A percentile compares a stretch with the other conserved stretches of the same genome.
Evolutionary conservation across 2,888 invertebrate genomes (phyloP).

Genomic region (Andricus curvator): DNA sequence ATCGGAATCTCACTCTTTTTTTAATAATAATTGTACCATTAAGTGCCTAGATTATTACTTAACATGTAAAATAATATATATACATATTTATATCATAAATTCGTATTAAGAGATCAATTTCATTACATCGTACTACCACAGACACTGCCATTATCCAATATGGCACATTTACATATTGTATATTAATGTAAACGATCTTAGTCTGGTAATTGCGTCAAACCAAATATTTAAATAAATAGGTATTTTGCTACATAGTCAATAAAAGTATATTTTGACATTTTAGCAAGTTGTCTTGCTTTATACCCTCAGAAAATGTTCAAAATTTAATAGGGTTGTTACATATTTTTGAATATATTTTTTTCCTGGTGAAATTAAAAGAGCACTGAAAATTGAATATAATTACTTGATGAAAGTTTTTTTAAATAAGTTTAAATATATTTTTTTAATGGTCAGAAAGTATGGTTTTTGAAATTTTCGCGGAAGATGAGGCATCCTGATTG

Average conservation of each 20-base stretch:
- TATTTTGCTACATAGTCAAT: conserved; percentile 77
- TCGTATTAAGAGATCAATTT: conserved; percentile 66
- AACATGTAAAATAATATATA: conserved; percentile 72
- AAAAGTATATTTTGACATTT: conserved; percentile 70
- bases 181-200: conserved; percentile 73
- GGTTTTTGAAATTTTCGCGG: too few species aligned
- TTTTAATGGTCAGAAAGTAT: too few species aligned
- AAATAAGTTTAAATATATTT: too few species aligned
- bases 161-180: conserved; percentile 74
- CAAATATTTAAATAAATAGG: conserved; percentile 77
- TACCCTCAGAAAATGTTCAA: too few species aligned
- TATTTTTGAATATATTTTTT: too few species aligned
- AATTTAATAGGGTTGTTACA: neutral
- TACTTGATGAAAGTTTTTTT: too few species aligned
- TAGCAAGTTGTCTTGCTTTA: conserved; percentile 42
- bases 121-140: conserved; percentile 66
- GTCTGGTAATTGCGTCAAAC: conserved; percentile 72
- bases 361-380: too few species aligned
- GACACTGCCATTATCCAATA: conserved; percentile 75
- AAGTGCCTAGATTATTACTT: conserved; percentile 68
- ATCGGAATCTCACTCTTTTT: conserved; percentile 24
- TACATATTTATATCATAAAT: conserved; percentile 63
- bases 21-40: conserved; percentile 60
- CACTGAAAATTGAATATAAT: too few species aligned
- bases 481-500: too few species aligned